These are phyloP conservation scores for Ennomos quercinarius DNA, from an alignment of 2,888 invertebrate species.

Conservation along the genomic window DNA sequence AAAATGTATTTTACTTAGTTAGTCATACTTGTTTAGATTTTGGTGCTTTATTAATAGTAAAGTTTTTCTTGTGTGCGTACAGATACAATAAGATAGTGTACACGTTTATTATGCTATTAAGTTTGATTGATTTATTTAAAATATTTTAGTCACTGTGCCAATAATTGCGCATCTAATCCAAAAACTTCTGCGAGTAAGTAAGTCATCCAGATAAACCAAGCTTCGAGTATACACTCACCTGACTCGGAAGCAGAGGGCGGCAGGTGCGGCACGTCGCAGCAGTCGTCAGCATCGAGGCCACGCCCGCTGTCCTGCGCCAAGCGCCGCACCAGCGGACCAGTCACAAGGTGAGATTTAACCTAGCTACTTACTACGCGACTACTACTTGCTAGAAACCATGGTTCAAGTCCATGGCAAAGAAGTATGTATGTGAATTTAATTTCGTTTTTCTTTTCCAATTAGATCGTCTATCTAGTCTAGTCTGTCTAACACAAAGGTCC, in stretches of 20 bases:
- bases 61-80: conserved; percentile 2
- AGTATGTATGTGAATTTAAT: conserved; percentile 11
- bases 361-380: conserved; percentile 74
- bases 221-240: conserved; percentile 62
- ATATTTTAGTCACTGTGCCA: too few species aligned
- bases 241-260: conserved; percentile 80
- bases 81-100: neutral
- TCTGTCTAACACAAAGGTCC: neutral
- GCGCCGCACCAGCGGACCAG: conserved; percentile 85
- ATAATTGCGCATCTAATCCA: neutral
- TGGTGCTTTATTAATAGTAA: conserved; percentile 14
- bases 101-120: neutral
- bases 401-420: conserved; percentile 32
- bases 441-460: conserved; percentile 29
- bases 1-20: conserved; percentile 61
- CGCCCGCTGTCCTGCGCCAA: conserved; percentile 84
- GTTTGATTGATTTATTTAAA: too few species aligned
- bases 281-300: conserved; percentile 83
- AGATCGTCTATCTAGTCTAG: conserved; percentile 5
- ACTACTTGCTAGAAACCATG: conserved; percentile 64
- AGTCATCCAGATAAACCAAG: conserved; percentile 16
- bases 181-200: conserved; percentile 2
- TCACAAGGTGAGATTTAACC: conserved; percentile 84
- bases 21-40: conserved; percentile 39
- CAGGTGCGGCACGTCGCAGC: conserved; percentile 82